A percentile compares a stretch with the other conserved stretches of the same genome.
These are phyloP conservation scores for Leptopilina clavipes DNA, from an alignment of 1,140 invertebrate species.

Conservation along the genomic window DNA sequence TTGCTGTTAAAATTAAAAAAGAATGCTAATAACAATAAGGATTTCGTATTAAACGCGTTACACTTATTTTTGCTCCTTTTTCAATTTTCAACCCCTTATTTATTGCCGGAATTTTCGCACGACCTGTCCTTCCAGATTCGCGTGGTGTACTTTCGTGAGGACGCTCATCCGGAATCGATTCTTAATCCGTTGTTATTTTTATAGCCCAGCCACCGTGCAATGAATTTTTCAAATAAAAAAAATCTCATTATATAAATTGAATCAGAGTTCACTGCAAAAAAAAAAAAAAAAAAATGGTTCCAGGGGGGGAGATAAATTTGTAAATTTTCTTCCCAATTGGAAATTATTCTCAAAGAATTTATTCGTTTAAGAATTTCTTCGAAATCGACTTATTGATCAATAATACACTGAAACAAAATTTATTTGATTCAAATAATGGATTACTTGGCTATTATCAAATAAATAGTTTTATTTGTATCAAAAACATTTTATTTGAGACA, in stretches of 20 bases:
- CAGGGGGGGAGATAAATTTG: too few relatives aligned
- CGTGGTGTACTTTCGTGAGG: conserved; percentile 20
- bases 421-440: too few relatives aligned
- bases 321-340: too few relatives aligned
- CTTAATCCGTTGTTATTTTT: conserved; percentile 32
- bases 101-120: conserved; percentile 29
- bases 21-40: not conserved
- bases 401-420: too few relatives aligned
- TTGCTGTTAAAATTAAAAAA: not conserved
- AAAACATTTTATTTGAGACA: too few relatives aligned
- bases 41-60: conserved; percentile 12
- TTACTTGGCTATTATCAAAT: too few relatives aligned
- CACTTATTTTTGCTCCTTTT: not conserved
- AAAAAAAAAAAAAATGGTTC: not conserved
- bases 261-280: not conserved
- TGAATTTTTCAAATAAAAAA: not conserved
- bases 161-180: conserved; percentile 29
- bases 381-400: too few relatives aligned
- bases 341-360: too few relatives aligned
- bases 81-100: not conserved
- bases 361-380: too few relatives aligned
- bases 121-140: conserved; percentile 23
- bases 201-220: not conserved
- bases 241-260: conserved; percentile 2
- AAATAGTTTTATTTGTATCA: too few relatives aligned